A percentile compares a stretch with the other conserved stretches of the same genome.
phyloP scores from a whole-genome alignment of 2,113 vertebrate genomes.

The Bos javanicus region DNA sequence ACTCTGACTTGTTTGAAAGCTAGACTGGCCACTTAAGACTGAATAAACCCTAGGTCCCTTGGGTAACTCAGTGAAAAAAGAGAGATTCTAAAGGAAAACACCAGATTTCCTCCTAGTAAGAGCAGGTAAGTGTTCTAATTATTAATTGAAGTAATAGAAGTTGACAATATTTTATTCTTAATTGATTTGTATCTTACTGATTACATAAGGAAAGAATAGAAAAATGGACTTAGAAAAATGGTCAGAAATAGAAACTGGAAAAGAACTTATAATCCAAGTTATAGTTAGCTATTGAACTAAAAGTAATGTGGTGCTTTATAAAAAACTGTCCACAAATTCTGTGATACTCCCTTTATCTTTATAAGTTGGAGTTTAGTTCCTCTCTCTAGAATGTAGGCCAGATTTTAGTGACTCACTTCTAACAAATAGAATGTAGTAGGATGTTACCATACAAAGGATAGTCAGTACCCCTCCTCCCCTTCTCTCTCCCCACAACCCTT shows the following conservation, averaged over 20 bases:
- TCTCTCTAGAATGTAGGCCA: background rate
- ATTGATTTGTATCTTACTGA: background rate
- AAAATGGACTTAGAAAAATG: background rate
- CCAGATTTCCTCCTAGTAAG: background rate
- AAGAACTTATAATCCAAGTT: background rate
- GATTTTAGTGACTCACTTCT: background rate
- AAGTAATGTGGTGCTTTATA: background rate
- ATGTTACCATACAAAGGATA: background rate
- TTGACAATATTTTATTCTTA: background rate
- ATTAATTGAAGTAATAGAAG: background rate
- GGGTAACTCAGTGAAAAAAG: background rate
- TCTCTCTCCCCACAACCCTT: background rate
- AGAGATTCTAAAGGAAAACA: background rate
- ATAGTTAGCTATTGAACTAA: background rate
- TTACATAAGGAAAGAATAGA: background rate
- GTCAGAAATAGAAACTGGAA: slow-evolving; percentile 23
- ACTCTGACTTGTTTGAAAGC: background rate
- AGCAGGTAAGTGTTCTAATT: background rate
- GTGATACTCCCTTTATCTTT: background rate
- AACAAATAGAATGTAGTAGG: background rate
- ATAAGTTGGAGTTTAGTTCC: background rate
- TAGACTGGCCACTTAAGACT: background rate
- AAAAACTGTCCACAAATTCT: background rate
- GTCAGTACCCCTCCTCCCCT: background rate
- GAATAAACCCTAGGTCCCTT: background rate